phyloP scores from a whole-genome alignment of 2,797 vertebrate species.

The Pteronotus mesoamericanus region DNA sequence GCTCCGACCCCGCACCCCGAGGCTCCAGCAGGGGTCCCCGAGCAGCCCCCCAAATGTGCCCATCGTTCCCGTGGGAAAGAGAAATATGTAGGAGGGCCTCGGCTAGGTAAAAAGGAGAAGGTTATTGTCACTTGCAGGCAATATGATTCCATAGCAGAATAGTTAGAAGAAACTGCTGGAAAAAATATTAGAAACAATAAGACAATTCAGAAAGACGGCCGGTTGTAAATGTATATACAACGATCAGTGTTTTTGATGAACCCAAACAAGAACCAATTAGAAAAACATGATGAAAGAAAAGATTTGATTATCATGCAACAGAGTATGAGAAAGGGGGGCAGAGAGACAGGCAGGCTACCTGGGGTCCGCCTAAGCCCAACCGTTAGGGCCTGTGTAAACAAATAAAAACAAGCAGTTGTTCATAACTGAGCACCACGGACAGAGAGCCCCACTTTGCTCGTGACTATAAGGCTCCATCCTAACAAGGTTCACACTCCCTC shows the following conservation, averaged over 20 bases:
- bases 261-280: not conserved
- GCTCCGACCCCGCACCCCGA: not conserved
- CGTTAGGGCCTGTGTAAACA: not conserved
- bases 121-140: not conserved
- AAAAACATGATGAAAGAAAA: not conserved
- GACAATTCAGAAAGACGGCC: not conserved
- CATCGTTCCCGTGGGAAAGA: not conserved
- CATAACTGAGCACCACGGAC: not conserved
- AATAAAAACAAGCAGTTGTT: not conserved
- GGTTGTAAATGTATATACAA: not conserved
- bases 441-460: not conserved
- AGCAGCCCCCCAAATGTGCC: fast-evolving
- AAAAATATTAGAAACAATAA: not conserved
- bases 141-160: not conserved
- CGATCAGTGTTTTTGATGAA: not conserved
- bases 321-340: too few species aligned
- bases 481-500: not conserved
- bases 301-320: not conserved
- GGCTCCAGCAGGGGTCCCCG: not conserved
- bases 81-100: not conserved
- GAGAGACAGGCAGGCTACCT: not conserved
- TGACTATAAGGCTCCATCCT: not conserved
- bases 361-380: not conserved
- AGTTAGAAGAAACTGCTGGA: not conserved
- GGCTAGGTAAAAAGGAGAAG: not conserved